phyloP scores from a whole-genome alignment of 2,797 vertebrate species.

The Gymnoscopelus microlampas region DNA sequence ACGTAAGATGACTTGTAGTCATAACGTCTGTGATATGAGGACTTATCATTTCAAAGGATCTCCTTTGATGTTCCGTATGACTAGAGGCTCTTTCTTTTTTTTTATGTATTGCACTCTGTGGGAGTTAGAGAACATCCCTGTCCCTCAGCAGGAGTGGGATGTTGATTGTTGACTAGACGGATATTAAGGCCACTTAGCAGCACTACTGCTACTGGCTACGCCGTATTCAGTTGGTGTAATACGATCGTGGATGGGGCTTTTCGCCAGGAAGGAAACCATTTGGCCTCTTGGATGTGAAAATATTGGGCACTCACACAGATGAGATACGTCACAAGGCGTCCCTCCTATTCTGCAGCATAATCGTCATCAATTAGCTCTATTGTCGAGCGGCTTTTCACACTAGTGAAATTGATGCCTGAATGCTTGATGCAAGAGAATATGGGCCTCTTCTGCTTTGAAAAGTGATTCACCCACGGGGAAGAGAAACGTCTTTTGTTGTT shows the following conservation, averaged over 20 bases:
- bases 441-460: constrained; percentile 57
- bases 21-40: constrained; percentile 56
- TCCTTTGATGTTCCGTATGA: constrained; percentile 57
- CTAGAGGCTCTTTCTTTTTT: constrained; percentile 35
- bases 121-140: constrained; percentile 46
- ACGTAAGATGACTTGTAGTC: constrained; percentile 34
- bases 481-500: constrained; percentile 64
- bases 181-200: constrained; percentile 47
- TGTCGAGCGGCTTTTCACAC: constrained; percentile 67
- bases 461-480: constrained; percentile 63
- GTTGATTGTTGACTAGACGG: constrained; percentile 41
- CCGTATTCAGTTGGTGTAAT: constrained; percentile 31
- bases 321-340: constrained; percentile 70
- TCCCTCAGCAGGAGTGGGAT: constrained; percentile 43
- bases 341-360: constrained; percentile 71
- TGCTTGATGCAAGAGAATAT: constrained; percentile 44
- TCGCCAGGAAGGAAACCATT: constrained; percentile 68
- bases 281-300: constrained; percentile 61
- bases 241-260: constrained; percentile 58
- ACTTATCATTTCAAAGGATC: constrained; percentile 58
- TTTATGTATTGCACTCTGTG: constrained; percentile 50
- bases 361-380: constrained; percentile 75
- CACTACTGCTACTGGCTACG: constrained; percentile 55
- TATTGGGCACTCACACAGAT: constrained; percentile 65
- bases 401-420: constrained; percentile 58